These are phyloP conservation scores for Probosciger aterrimus DNA, from an alignment of 2,113 vertebrate species.

Conservation along the genomic window DNA sequence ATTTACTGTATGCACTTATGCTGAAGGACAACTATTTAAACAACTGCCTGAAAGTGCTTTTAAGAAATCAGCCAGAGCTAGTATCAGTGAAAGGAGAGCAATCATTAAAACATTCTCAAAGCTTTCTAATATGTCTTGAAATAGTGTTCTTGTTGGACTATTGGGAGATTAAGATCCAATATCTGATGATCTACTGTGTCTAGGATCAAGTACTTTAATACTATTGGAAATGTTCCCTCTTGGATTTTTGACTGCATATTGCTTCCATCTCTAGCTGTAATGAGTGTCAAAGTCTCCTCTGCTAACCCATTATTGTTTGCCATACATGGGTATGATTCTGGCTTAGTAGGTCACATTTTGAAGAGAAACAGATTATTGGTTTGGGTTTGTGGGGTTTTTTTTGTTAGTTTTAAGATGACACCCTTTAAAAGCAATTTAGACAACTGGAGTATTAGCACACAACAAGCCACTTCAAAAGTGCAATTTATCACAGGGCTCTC, in stretches of 20 bases:
- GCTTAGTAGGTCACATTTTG: background rate
- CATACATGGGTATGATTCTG: conserved; percentile 14
- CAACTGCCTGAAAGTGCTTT: conserved; percentile 5
- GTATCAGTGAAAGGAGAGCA: background rate
- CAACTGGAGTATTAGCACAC: background rate
- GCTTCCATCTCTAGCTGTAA: conserved; percentile 23
- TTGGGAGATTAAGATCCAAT: conserved; percentile 42
- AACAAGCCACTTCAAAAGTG: background rate
- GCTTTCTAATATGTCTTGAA: conserved; percentile 28
- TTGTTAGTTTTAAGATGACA: background rate
- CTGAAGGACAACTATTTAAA: conserved; percentile 34
- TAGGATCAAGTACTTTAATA: conserved; percentile 48
- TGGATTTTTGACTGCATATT: conserved; percentile 24
- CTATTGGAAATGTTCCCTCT: conserved; percentile 26
- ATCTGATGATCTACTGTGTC: conserved; percentile 39
- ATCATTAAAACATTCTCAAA: conserved; percentile 23
- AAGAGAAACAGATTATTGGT: background rate
- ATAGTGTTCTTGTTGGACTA: background rate
- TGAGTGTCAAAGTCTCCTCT: background rate
- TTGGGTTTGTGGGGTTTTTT: background rate
- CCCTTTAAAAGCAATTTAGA: background rate
- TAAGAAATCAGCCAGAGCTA: conserved; percentile 10
- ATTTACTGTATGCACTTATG: background rate
- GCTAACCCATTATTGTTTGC: background rate
- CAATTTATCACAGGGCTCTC: background rate